Conservation (phyloP, 1,140 invertebrate genomes). For the Acromyrmex charruanus region DNA sequence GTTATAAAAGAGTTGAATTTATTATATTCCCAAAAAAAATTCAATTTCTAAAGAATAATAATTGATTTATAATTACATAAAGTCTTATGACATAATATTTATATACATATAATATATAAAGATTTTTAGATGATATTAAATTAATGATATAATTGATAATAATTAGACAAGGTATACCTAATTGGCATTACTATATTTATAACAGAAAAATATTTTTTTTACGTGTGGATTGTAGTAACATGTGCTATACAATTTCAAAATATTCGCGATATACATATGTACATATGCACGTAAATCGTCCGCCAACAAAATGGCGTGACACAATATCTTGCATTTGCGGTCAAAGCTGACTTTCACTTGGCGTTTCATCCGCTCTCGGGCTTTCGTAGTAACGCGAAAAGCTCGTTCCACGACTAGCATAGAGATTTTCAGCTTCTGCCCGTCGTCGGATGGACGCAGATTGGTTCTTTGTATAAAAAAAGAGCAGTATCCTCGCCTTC, state of each 20-base stretch:
- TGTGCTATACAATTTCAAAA: neutral
- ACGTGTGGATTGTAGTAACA: too few relatives aligned
- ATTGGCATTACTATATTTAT: too few relatives aligned
- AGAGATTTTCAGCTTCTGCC: conserved; percentile 49
- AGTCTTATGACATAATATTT: too few relatives aligned
- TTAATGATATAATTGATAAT: too few relatives aligned
- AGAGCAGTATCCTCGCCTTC: conserved; percentile 52
- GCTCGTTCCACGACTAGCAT: conserved; percentile 27
- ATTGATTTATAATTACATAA: too few relatives aligned
- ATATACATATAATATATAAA: too few relatives aligned
- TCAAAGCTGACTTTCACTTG: conserved; percentile 45
- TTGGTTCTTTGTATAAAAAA: conserved; percentile 63
- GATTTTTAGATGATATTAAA: too few relatives aligned
- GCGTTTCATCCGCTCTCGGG: conserved; percentile 28
- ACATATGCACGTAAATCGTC: neutral
- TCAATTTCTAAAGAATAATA: too few relatives aligned
- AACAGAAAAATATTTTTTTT: neutral
- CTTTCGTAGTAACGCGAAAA: conserved; percentile 46
- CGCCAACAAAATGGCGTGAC: conserved; percentile 37
- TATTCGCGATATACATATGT: neutral
- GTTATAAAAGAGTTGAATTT: too few relatives aligned
- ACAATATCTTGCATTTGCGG: conserved; percentile 33
- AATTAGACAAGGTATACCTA: too few relatives aligned
- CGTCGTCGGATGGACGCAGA: conserved; percentile 35
- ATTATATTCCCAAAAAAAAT: too few relatives aligned